A percentile compares a stretch with the other conserved stretches of the same genome.
phyloP scores from a whole-genome alignment of 2,888 invertebrate genomes.

The Dichetophora obliterata region DNA sequence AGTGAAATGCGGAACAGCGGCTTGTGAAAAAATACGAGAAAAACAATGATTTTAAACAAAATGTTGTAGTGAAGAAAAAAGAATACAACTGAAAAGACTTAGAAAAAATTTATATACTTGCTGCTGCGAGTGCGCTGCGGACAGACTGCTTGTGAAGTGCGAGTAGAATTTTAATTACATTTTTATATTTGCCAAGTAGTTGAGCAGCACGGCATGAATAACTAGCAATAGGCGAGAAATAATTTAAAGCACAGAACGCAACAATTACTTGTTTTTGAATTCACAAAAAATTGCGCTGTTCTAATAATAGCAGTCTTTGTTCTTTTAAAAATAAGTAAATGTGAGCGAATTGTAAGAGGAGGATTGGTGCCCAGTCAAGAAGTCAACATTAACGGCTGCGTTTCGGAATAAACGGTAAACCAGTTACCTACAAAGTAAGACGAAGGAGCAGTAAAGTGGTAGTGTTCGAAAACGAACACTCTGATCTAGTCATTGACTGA shows the following conservation, averaged over 20 bases:
- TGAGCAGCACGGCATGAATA: conserved; percentile 20
- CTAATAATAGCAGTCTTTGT: conserved; percentile 33
- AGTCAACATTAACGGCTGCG: conserved; percentile 13
- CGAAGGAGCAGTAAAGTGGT: conserved; percentile 16
- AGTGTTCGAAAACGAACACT: background rate
- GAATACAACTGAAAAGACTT: conserved; percentile 3
- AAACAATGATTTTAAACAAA: conserved; percentile 10
- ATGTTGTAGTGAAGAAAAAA: background rate
- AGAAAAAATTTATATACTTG: conserved; percentile 21
- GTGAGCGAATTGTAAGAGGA: conserved; percentile 18
- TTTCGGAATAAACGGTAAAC: conserved; percentile 11
- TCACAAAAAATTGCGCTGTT: conserved; percentile 26
- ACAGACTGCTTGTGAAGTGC: conserved; percentile 23
- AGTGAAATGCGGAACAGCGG: background rate
- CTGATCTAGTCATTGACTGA: background rate
- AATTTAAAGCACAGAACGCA: conserved; percentile 12
- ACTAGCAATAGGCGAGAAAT: conserved; percentile 29
- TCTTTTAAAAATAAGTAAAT: conserved; percentile 36
- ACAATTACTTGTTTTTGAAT: conserved; percentile 22
- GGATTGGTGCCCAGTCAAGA: conserved; percentile 28
- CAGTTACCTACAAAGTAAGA: background rate
- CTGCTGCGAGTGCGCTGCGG: conserved; percentile 35
- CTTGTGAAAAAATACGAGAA: background rate
- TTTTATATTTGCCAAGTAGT: conserved; percentile 30
- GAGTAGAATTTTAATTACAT: conserved; percentile 38